Evolutionary conservation across 2,113 vertebrate species (phyloP), one percentile per base, ranked within the genome.

Genomic region (Mirza zaza): DNA sequence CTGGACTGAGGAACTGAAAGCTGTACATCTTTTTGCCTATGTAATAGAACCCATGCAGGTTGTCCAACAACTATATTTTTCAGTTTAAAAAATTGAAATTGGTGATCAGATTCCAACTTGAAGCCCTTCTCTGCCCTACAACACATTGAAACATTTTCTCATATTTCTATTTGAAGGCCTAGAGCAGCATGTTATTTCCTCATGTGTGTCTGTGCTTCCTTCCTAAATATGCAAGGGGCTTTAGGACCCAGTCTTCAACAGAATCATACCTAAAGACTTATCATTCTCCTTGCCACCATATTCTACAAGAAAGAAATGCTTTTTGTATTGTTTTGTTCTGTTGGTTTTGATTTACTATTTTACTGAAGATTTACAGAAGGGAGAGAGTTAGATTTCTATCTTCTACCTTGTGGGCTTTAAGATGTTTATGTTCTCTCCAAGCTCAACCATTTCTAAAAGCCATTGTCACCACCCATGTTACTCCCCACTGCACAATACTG

Each of bases 1-100:
- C 50, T 67, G 73, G 34, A 80, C 39, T 96, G 79, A 95, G n/a
- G 67, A 87, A 7, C 15, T 94, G 50, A 95, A 96, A 98, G 87
- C 70, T 71, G 21, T 55, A 0, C 5, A 13, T 90, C 76, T 95
- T 97, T 94, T 8, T 95, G 34, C 73, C 68, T 91, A 11, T 0
- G 1, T 79, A 15, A 84, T 87, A 70, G 23, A 27, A 85, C 17
- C 10, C 39, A 65, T 91, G 15, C 0, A 90, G 75, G 52, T 8
- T 94, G 21, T 42, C 36, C 63, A 48, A 91, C 39, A 95, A 20
- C 80, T 83, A 1, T 34, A 42, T 90, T 76, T 94, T 94, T 23
- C 39, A 77, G 23, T 50, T 94, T 65, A 90, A 91, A 50, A n/a
- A 88, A 88, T 76, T 91, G 34, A 88, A 85, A 92, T 55, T 77